Evolutionary conservation across 2,797 vertebrate species (phyloP).

Genomic region (Heterohyrax brucei): DNA sequence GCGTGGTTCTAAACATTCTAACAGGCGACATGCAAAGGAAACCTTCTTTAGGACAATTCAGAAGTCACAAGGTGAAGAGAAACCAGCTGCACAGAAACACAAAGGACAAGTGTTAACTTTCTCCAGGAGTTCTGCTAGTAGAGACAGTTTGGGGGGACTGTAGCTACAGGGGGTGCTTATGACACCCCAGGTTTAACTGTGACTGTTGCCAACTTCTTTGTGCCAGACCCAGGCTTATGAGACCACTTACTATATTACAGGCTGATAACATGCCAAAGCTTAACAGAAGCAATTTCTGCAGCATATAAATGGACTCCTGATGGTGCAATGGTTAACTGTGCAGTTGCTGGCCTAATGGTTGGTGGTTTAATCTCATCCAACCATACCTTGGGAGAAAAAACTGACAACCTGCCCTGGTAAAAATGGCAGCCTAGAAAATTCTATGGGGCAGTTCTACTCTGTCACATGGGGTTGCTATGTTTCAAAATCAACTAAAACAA

Average conservation of each 20-base stretch:
- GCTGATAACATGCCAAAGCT: neutral
- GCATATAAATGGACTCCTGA: too few relatives aligned
- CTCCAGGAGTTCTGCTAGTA: neutral
- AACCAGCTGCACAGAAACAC: slow-evolving; percentile 46
- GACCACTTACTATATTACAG: neutral
- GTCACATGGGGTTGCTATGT: too few relatives aligned
- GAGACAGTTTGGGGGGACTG: neutral
- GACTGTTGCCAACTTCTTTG: neutral
- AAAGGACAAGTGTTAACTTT: slow-evolving; percentile 8
- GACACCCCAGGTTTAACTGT: neutral
- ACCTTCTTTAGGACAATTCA: neutral
- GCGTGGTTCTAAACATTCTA: slow-evolving; percentile 55
- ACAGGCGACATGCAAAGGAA: neutral
- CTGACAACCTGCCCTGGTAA: too few relatives aligned
- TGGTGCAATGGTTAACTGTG: too few relatives aligned
- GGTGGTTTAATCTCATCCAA: too few relatives aligned
- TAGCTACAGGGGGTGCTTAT: neutral
- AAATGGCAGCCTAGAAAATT: too few relatives aligned
- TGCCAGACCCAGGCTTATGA: slow-evolving; percentile 13
- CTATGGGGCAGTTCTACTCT: too few relatives aligned
- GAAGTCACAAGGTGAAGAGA: neutral
- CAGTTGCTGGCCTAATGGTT: too few relatives aligned
- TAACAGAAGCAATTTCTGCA: slow-evolving; percentile 49
- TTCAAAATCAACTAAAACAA: too few relatives aligned
- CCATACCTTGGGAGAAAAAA: too few relatives aligned